A percentile compares a stretch with the other conserved stretches of the same genome.
Conservation (phyloP, 1,140 invertebrate genomes). For the Pseudomyrmex pallidus region DNA sequence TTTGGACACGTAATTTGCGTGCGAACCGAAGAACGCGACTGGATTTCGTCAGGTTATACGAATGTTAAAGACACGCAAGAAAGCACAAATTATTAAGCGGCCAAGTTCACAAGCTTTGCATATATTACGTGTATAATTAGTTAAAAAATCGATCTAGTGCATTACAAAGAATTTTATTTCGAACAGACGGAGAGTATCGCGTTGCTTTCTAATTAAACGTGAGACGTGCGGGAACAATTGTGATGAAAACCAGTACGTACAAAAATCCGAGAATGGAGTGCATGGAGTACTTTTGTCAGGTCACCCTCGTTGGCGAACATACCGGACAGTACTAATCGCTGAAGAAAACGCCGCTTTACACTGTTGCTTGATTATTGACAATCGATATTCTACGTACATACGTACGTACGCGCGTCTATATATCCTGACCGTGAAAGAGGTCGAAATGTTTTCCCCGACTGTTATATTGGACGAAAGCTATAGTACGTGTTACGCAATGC, state of each 20-base stretch:
- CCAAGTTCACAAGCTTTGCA: conserved; percentile 20
- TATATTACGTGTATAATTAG: too few relatives aligned
- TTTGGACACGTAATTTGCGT: not conserved
- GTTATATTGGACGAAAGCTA: conserved; percentile 16
- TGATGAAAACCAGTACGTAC: conserved; percentile 74
- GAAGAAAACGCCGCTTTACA: conserved; percentile 64
- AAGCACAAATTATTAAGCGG: not conserved
- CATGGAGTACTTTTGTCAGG: conserved; percentile 56
- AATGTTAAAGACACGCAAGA: conserved; percentile 17
- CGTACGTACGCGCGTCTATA: conserved; percentile 33
- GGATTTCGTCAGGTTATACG: conserved; percentile 41
- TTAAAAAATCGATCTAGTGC: not conserved
- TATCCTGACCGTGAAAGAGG: conserved; percentile 72
- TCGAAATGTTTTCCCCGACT: conserved; percentile 68
- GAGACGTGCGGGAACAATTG: not conserved
- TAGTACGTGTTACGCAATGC: not conserved
- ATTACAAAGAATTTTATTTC: not conserved
- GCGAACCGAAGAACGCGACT: conserved; percentile 14
- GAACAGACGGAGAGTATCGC: not conserved
- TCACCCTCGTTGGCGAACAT: conserved; percentile 74
- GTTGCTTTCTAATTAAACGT: not conserved
- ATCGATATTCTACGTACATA: conserved; percentile 77
- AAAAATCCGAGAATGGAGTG: conserved; percentile 75
- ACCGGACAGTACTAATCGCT: conserved; percentile 75
- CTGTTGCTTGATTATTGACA: conserved; percentile 83